phyloP scores from a whole-genome alignment of 2,797 vertebrate species.

The Spatula versicolor region DNA sequence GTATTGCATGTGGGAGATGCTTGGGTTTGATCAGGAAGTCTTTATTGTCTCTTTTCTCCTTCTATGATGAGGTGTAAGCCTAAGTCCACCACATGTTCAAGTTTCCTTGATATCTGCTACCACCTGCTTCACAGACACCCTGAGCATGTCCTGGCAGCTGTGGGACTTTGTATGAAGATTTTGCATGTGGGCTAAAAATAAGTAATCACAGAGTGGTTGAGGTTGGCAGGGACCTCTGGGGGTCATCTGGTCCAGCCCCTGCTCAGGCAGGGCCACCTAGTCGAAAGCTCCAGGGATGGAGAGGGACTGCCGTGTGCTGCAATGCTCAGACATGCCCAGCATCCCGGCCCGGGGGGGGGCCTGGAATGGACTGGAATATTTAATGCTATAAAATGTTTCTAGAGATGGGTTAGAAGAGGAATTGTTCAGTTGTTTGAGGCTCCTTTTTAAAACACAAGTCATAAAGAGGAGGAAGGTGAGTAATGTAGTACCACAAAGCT shows the following conservation, averaged over 20 bases:
- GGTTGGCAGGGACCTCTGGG: background rate
- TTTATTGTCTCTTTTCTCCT: no score
- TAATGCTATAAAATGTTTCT: background rate
- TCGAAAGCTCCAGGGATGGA: background rate
- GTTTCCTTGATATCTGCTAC: accelerated
- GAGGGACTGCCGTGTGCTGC: accelerated
- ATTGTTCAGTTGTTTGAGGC: background rate
- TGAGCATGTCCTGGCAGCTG: accelerated
- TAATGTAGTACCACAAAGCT: background rate
- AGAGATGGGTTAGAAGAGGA: background rate
- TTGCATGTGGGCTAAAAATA: accelerated
- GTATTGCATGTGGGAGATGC: accelerated
- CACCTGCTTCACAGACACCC: background rate
- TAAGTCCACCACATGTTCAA: accelerated
- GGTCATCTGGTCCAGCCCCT: no score
- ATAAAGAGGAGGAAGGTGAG: background rate
- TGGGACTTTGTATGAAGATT: accelerated
- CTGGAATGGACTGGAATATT: accelerated
- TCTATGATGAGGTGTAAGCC: accelerated
- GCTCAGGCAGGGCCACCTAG: background rate
- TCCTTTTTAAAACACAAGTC: background rate
- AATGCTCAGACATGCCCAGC: accelerated
- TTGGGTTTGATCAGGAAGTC: accelerated
- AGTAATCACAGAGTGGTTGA: accelerated
- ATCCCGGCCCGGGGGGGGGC: background rate